phyloP scores from a whole-genome alignment of 2,113 vertebrate genomes.

The Capra hircus region DNA sequence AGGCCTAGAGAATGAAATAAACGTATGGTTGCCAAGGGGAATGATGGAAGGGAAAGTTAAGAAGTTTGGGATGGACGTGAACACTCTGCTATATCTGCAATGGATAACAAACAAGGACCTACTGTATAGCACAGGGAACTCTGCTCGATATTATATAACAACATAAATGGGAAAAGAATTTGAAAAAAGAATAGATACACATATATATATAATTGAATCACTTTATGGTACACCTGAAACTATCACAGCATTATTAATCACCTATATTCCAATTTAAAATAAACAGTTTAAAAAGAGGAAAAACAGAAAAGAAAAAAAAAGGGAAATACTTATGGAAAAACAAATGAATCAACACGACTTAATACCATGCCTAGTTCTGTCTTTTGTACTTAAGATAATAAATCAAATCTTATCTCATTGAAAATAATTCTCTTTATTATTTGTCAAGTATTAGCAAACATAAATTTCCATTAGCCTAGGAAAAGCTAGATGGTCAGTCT shows the following conservation, averaged over 20 bases:
- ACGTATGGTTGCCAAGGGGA: background rate
- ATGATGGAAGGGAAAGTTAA: background rate
- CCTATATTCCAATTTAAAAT: background rate
- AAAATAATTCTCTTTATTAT: background rate
- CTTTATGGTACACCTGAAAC: background rate
- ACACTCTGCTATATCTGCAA: background rate
- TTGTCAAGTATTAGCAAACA: background rate
- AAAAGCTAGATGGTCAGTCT: background rate
- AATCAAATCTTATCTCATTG: background rate
- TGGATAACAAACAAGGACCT: background rate
- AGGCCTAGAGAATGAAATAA: background rate
- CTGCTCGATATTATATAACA: background rate
- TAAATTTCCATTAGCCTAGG: background rate
- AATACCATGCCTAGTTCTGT: background rate
- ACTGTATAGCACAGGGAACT: background rate
- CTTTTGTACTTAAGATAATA: background rate
- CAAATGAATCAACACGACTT: background rate
- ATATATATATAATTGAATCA: background rate
- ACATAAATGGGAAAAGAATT: background rate
- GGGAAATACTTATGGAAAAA: background rate
- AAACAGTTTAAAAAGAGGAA: background rate
- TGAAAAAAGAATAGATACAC: background rate
- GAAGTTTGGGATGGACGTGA: background rate
- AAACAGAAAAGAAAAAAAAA: background rate
- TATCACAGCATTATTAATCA: background rate